A percentile compares a stretch with the other conserved stretches of the same genome.
phyloP scores from a whole-genome alignment of 2,113 vertebrate genomes.

The Pangasianodon hypophthalmus region DNA sequence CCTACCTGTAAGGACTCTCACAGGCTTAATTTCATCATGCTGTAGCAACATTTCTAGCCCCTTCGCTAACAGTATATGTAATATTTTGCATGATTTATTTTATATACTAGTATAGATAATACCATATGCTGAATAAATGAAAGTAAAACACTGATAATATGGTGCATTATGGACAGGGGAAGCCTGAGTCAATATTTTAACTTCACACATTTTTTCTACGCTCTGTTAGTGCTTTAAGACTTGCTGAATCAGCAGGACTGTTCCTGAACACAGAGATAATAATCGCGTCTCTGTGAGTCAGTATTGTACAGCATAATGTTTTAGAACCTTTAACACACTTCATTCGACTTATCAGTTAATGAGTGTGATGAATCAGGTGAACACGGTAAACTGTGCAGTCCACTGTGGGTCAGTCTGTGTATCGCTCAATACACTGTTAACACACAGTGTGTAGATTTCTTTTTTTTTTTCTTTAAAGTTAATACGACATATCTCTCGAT shows the following conservation, averaged over 20 bases:
- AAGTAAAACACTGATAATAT: not conserved
- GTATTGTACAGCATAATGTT: not conserved
- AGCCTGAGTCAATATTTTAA: not conserved
- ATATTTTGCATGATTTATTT: not conserved
- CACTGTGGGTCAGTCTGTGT: not conserved
- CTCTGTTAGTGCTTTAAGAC: not conserved
- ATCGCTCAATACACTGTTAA: not conserved
- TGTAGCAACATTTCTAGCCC: not conserved
- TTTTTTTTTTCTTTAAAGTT: too few species aligned
- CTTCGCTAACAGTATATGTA: not conserved
- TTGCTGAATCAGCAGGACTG: not conserved
- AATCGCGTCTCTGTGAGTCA: not conserved
- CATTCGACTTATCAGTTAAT: not conserved
- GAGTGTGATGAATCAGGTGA: not conserved
- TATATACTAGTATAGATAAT: not conserved
- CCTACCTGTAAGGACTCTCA: constrained; percentile 64
- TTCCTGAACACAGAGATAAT: not conserved
- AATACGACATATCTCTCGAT: too few species aligned
- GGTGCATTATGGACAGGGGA: not conserved
- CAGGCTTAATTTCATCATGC: not conserved
- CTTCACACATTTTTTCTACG: not conserved
- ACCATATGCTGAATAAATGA: not conserved
- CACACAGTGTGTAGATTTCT: not conserved
- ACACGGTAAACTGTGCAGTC: not conserved
- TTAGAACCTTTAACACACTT: not conserved